These are phyloP conservation scores for Chloroceryle inda DNA, from an alignment of 2,797 vertebrate genomes.

Conservation along the genomic window DNA sequence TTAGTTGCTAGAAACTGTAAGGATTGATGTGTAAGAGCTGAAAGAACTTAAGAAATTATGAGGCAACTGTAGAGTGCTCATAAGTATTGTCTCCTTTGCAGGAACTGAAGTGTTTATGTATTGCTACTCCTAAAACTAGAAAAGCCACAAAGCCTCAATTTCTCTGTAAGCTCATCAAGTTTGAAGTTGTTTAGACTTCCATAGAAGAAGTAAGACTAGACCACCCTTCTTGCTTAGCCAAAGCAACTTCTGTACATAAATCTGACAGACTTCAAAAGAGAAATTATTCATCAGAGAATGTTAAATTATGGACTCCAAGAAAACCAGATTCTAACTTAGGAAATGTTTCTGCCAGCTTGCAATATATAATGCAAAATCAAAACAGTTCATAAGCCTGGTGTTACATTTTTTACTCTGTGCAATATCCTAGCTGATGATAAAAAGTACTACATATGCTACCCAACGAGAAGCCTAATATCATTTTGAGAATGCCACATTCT, in stretches of 20 bases:
- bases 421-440: background rate
- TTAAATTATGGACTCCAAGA: background rate
- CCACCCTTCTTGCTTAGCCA: background rate
- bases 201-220: background rate
- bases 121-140: background rate
- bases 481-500: background rate
- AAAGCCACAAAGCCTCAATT: background rate
- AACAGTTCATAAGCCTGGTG: background rate
- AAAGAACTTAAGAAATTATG: background rate
- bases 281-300: background rate
- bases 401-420: background rate
- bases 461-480: background rate
- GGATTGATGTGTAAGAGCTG: background rate
- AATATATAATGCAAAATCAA: background rate
- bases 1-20: background rate
- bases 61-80: fast-evolving
- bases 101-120: background rate
- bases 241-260: background rate
- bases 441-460: background rate
- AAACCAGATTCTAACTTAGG: background rate
- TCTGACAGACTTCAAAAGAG: background rate
- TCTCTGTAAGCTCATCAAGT: background rate
- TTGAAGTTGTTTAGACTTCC: background rate
- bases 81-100: background rate
- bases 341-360: background rate